Evolutionary conservation across 2,113 vertebrate genomes (phyloP).

Genomic region (Pollimyrus isidori): DNA sequence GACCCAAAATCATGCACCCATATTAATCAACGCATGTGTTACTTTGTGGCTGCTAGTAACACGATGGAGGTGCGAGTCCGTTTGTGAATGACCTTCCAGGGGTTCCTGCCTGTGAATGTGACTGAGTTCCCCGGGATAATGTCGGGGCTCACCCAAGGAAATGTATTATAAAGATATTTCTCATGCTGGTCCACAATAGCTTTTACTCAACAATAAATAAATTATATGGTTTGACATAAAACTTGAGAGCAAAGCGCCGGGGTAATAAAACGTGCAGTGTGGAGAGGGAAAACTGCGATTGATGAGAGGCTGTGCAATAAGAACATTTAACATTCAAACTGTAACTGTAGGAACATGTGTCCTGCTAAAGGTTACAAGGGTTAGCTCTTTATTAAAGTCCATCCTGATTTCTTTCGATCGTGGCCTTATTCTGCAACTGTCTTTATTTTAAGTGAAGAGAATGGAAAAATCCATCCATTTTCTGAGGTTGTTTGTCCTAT

Average conservation of each 20-base stretch:
- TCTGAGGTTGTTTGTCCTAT: too few relatives aligned
- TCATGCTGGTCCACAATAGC: not conserved
- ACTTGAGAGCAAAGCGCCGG: not conserved
- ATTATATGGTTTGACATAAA: not conserved
- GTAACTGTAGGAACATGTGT: not conserved
- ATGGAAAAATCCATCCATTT: not conserved
- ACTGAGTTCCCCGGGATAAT: not conserved
- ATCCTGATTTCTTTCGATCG: not conserved
- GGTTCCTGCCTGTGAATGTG: not conserved
- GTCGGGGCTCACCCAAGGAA: not conserved
- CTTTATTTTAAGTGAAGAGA: not conserved
- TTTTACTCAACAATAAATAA: conserved; percentile 11
- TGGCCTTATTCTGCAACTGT: not conserved
- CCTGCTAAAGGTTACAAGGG: not conserved
- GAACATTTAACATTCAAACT: not conserved
- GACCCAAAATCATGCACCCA: conserved; percentile 3
- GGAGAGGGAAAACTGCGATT: too few relatives aligned
- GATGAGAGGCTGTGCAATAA: not conserved
- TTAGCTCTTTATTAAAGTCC: not conserved
- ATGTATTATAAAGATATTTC: conserved; percentile 6
- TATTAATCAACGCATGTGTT: not conserved
- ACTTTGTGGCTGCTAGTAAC: not conserved
- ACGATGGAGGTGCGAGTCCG: not conserved
- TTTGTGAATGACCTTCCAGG: not conserved
- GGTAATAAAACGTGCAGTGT: not conserved